Evolutionary conservation across 2,113 vertebrate species (phyloP).

Genomic region (Dromas ardeola): DNA sequence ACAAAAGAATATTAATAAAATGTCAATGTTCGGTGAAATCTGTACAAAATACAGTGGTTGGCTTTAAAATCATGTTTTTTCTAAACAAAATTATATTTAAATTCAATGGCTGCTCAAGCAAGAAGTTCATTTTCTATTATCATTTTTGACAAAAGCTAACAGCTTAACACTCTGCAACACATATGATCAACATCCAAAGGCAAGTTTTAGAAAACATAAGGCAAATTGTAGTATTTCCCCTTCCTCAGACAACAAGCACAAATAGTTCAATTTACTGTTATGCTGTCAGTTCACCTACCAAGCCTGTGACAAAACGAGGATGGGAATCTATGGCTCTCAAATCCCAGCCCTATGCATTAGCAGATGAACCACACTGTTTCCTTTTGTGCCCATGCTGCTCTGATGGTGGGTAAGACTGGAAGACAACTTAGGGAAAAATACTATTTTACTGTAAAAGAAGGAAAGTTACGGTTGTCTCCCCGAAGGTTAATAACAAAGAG

Average conservation of each 20-base stretch:
- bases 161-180: background rate
- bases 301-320: background rate
- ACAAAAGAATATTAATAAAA: background rate
- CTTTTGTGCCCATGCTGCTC: background rate
- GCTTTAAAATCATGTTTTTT: background rate
- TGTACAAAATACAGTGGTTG: background rate
- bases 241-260: background rate
- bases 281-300: background rate
- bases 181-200: background rate
- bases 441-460: background rate
- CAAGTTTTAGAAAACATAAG: background rate
- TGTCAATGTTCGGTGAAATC: background rate
- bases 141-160: background rate
- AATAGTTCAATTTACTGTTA: background rate
- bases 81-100: background rate
- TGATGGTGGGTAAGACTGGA: background rate
- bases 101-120: background rate
- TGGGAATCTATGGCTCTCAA: background rate
- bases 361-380: background rate
- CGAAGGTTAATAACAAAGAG: background rate
- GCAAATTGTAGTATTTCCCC: background rate
- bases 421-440: background rate
- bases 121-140: background rate
- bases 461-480: background rate
- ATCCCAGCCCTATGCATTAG: background rate